Conservation (phyloP, 1,140 invertebrate genomes). For the Conus ventricosus region DNA sequence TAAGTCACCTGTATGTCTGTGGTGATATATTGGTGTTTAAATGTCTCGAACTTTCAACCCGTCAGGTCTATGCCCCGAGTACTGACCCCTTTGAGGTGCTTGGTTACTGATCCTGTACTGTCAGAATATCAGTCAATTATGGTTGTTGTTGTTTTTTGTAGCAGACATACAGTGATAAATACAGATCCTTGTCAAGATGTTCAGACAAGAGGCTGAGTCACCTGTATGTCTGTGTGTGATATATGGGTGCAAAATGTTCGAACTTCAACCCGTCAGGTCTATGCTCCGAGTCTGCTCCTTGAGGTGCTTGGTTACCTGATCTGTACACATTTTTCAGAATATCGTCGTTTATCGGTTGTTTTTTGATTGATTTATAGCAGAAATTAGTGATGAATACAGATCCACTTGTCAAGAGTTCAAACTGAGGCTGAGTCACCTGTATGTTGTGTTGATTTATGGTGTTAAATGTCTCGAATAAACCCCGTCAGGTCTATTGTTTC, state of each 20-base stretch:
- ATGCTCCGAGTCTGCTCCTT: neutral
- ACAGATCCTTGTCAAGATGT: too few species aligned
- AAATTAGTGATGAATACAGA: too few species aligned
- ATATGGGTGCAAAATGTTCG: too few species aligned
- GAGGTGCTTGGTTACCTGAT: constrained; percentile 8
- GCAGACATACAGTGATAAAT: neutral
- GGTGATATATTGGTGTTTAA: neutral
- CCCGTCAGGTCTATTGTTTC: too few species aligned
- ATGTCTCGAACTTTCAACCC: neutral
- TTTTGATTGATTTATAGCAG: too few species aligned
- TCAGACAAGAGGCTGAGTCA: neutral
- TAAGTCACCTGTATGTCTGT: neutral
- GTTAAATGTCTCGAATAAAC: too few species aligned
- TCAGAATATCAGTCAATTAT: too few species aligned
- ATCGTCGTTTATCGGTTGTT: too few species aligned
- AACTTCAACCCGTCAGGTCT: constrained; percentile 17
- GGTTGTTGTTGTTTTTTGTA: too few species aligned
- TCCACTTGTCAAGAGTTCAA: too few species aligned
- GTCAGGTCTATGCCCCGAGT: constrained; percentile 7
- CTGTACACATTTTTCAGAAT: neutral
- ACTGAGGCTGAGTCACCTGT: constrained; percentile 15
- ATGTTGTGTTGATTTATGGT: too few species aligned
- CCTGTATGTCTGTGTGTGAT: neutral
- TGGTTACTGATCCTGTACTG: neutral
- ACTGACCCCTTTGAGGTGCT: neutral